Conservation (phyloP, 2,113 vertebrate genomes). For the Antechinus stuartii region DNA sequence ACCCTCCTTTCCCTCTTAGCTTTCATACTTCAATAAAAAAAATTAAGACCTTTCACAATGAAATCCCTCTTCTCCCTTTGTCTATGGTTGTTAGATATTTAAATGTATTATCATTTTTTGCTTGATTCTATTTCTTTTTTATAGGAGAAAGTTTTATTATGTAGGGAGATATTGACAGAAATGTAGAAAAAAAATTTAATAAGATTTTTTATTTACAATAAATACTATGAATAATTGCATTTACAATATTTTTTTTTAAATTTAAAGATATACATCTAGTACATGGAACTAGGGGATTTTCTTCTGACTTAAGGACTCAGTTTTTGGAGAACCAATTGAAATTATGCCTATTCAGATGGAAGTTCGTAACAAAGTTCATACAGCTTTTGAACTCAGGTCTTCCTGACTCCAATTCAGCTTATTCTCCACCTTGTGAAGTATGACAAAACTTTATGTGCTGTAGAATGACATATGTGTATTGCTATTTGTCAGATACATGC, state of each 20-base stretch:
- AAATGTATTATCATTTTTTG: neutral
- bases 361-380: neutral
- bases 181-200: neutral
- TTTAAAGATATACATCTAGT: neutral
- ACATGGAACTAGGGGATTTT: neutral
- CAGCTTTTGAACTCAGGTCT: no score
- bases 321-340: neutral
- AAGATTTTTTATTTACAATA: neutral
- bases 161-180: neutral
- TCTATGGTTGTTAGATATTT: neutral
- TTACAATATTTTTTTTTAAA: neutral
- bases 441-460: no score
- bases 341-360: neutral
- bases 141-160: neutral
- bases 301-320: neutral
- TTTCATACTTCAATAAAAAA: neutral
- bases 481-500: no score
- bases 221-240: neutral
- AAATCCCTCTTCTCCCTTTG: neutral
- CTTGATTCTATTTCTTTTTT: neutral
- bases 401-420: no score
- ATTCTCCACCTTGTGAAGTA: no score
- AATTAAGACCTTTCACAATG: neutral
- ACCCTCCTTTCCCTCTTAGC: neutral
- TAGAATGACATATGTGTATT: no score